phyloP scores from a whole-genome alignment of 2,113 vertebrate genomes.

The Clarias batrachus region DNA sequence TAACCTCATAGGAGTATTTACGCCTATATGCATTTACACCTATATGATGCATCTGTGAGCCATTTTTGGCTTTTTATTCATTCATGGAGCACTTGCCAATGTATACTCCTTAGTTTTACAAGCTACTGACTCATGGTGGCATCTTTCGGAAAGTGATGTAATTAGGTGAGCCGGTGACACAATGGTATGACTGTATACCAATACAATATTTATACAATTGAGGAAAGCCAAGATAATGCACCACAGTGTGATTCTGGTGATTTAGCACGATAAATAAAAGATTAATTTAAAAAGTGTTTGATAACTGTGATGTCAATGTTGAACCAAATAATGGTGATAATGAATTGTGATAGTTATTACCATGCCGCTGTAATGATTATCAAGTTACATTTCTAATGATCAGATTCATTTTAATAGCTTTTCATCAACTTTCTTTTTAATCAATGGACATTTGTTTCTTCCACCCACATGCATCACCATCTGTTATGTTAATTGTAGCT shows the following conservation, averaged over 20 bases:
- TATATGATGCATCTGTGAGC: conserved; percentile 16
- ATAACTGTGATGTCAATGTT: background rate
- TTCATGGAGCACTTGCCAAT: conserved; percentile 2
- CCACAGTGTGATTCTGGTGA: background rate
- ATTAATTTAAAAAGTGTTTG: background rate
- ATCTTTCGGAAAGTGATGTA: background rate
- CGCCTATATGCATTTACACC: background rate
- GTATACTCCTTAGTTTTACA: background rate
- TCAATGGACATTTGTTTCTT: conserved; percentile 28
- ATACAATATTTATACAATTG: background rate
- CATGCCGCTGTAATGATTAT: background rate
- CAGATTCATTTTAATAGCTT: conserved; percentile 17
- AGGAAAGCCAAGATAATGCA: background rate
- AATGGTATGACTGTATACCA: background rate
- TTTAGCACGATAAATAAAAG: background rate
- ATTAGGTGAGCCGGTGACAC: background rate
- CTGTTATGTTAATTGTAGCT: conserved; percentile 27
- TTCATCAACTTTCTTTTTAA: conserved; percentile 19
- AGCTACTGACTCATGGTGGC: conserved; percentile 32
- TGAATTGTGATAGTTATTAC: background rate
- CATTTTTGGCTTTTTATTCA: conserved; percentile 20
- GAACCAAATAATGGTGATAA: background rate
- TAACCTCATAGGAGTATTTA: background rate
- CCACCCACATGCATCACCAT: conserved; percentile 16
- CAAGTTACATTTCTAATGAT: conserved; percentile 22